Evolutionary conservation across 1,140 invertebrate genomes (phyloP).

Genomic region (Hypothenemus hampei): DNA sequence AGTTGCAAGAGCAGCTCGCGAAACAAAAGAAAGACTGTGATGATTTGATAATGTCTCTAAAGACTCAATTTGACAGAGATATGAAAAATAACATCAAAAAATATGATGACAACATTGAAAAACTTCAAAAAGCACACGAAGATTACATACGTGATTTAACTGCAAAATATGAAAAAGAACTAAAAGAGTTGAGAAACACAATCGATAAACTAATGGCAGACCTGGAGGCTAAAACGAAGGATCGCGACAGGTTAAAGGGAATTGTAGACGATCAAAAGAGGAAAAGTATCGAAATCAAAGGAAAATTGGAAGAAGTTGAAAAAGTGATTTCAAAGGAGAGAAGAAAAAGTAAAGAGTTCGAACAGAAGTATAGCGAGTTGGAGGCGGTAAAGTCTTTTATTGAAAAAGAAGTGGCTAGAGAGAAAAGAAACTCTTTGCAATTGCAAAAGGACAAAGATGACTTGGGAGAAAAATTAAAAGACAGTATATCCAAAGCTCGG

Average conservation of each 20-base stretch:
- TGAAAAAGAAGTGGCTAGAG: conserved; percentile 15
- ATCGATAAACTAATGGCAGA: conserved; percentile 19
- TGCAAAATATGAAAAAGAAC: conserved; percentile 27
- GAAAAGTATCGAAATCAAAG: conserved; percentile 26
- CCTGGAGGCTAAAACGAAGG: conserved; percentile 2
- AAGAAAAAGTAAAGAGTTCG: conserved; percentile 17
- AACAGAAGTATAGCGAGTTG: conserved; percentile 18
- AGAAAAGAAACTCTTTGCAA: conserved; percentile 9
- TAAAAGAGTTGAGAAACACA: conserved; percentile 26
- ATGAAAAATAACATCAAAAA: conserved; percentile 30
- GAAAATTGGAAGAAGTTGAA: conserved; percentile 25
- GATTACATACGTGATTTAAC: conserved; percentile 28
- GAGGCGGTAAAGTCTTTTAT: neutral
- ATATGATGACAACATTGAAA: conserved; percentile 31
- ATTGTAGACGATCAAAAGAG: conserved; percentile 23
- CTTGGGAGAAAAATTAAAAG: neutral
- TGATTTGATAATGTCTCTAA: conserved; percentile 28
- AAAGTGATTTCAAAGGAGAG: conserved; percentile 21
- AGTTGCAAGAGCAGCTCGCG: conserved; percentile 21
- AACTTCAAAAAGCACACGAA: conserved; percentile 32
- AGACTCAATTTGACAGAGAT: conserved; percentile 32
- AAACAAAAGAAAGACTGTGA: conserved; percentile 33
- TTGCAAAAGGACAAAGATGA: conserved; percentile 11
- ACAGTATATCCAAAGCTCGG: neutral
- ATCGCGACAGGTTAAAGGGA: conserved; percentile 15